Percentiles rank a stretch among this genome's conserved stretches.
Evolutionary conservation across 2,797 vertebrate species (phyloP).

Genomic region (Ctenopoma kingsleyae): DNA sequence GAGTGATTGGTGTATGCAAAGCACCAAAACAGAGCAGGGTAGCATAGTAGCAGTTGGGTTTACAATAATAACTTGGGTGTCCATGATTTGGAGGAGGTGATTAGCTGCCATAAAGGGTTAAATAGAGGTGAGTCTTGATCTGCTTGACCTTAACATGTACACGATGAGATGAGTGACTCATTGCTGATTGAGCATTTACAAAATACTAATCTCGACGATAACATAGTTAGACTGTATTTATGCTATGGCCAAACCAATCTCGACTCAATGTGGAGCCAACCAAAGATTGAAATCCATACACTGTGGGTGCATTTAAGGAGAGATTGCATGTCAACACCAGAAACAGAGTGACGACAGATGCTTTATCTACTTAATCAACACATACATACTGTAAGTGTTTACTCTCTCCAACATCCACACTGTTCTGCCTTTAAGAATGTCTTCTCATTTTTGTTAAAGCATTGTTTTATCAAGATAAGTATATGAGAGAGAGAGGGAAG

Average conservation of each 20-base stretch:
- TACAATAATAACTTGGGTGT: slow-evolving; percentile 44
- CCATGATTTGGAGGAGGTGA: slow-evolving; percentile 26
- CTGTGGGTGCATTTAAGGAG: slow-evolving; percentile 29
- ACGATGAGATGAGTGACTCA: slow-evolving; percentile 15
- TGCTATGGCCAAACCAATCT: background rate
- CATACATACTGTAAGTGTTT: slow-evolving; percentile 30
- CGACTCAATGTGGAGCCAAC: slow-evolving; percentile 19
- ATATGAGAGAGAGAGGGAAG: slow-evolving; percentile 6
- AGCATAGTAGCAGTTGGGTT: slow-evolving; percentile 49
- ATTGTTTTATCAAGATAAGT: slow-evolving; percentile 38
- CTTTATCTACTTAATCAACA: slow-evolving; percentile 41
- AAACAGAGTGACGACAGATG: slow-evolving; percentile 23
- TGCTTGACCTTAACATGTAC: slow-evolving; percentile 25
- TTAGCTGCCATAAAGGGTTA: slow-evolving; percentile 28
- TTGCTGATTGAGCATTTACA: slow-evolving; percentile 20
- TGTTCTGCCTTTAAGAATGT: slow-evolving; percentile 33
- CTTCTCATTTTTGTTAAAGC: slow-evolving; percentile 34
- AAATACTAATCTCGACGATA: slow-evolving; percentile 8
- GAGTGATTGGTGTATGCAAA: too few relatives aligned
- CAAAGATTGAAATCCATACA: slow-evolving; percentile 27
- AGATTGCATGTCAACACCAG: slow-evolving; percentile 19
- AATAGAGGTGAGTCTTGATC: slow-evolving; percentile 34
- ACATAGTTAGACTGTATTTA: slow-evolving; percentile 6
- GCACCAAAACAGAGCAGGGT: background rate
- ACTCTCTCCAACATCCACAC: slow-evolving; percentile 35